Evolutionary conservation across 2,797 vertebrate genomes (phyloP).

Genomic region (Delichon dasypus): DNA sequence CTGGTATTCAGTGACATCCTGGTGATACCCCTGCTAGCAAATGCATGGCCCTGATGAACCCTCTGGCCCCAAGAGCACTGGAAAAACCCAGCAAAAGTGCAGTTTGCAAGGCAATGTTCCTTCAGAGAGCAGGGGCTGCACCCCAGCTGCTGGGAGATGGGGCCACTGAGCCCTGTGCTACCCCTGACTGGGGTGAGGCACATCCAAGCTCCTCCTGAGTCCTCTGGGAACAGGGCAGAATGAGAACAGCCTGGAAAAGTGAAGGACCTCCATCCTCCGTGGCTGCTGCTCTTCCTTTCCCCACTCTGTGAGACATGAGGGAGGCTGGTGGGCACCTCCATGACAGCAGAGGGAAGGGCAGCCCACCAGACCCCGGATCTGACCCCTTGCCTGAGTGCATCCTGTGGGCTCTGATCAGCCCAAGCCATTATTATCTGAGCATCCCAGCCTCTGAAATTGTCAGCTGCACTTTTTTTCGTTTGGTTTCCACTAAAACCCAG

Average conservation of each 20-base stretch:
- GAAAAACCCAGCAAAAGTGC: background rate
- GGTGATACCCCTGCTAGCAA: background rate
- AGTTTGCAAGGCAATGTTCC: background rate
- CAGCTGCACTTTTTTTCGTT: background rate
- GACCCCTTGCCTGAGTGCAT: background rate
- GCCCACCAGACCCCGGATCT: background rate
- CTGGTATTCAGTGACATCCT: background rate
- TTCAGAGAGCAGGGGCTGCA: background rate
- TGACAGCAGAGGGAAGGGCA: background rate
- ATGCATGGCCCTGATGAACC: rapidly evolving
- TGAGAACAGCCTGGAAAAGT: background rate
- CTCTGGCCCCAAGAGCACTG: too few species aligned
- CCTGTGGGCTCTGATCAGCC: background rate
- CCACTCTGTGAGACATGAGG: rapidly evolving
- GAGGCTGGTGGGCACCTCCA: background rate
- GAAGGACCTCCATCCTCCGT: rapidly evolving
- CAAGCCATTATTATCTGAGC: background rate
- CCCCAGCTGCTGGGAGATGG: background rate
- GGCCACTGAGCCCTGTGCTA: background rate
- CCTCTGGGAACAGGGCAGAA: background rate
- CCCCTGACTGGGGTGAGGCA: background rate
- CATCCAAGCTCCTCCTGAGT: too few species aligned
- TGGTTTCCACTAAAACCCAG: background rate
- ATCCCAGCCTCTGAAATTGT: background rate
- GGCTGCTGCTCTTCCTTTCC: background rate